These are phyloP conservation scores for Mnemiopsis leidyi DNA, from an alignment of 37 sponge, comb jelly and placozoan genomes.

Conservation along the genomic window DNA sequence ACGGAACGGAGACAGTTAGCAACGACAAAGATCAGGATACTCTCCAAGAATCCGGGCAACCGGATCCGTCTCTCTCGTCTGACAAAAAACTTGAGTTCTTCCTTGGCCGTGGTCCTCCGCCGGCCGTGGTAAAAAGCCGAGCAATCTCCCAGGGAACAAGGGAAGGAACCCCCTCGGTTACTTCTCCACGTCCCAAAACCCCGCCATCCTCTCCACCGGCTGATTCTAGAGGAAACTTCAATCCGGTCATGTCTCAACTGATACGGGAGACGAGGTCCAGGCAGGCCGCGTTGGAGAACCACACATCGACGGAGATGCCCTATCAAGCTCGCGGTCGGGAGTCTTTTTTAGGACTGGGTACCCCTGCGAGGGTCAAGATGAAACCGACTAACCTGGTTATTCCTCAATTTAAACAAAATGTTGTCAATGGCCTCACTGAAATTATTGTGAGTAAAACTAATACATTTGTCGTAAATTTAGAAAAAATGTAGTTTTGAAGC, in stretches of 20 bases:
- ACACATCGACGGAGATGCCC: background rate
- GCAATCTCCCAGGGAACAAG: background rate
- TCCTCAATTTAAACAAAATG: constrained; percentile 53
- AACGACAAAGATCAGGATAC: background rate
- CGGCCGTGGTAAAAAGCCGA: background rate
- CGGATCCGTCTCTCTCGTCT: background rate
- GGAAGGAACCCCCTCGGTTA: background rate
- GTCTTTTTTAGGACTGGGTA: constrained; percentile 52
- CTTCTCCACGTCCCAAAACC: background rate
- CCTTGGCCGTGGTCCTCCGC: constrained; percentile 49
- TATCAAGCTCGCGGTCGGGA: background rate
- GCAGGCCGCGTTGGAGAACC: background rate
- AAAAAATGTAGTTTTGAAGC: too few species aligned
- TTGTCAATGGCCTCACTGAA: constrained; percentile 38
- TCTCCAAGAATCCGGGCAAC: background rate
- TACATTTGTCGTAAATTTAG: too few species aligned
- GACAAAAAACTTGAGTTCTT: constrained; percentile 50
- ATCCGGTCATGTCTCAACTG: constrained; percentile 24
- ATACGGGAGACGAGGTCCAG: background rate
- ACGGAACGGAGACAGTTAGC: background rate
- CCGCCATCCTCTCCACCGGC: background rate
- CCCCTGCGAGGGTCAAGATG: constrained; percentile 42
- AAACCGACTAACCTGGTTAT: background rate
- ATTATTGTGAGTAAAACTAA: constrained; percentile 32
- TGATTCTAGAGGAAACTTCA: background rate